Percentiles rank a stretch among this genome's conserved stretches.
Conservation (phyloP, 2,888 invertebrate species). For the Drosophila buzzatii region DNA sequence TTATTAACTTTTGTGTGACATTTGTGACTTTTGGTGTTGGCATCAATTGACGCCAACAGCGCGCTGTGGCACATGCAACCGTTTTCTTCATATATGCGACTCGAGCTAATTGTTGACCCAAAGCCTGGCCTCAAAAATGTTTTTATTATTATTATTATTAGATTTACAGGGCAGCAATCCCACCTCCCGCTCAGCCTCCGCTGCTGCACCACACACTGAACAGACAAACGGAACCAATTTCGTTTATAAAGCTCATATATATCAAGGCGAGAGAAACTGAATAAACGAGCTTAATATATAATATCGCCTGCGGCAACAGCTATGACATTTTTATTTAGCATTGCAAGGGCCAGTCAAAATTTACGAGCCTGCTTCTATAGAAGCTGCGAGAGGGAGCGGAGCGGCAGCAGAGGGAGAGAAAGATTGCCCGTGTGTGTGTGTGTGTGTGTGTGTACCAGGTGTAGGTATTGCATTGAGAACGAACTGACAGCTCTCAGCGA, state of each 20-base stretch:
- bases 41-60: conserved; percentile 66
- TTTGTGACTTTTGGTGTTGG: conserved; percentile 77
- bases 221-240: conserved; percentile 58
- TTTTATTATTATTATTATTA: conserved; percentile 73
- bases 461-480: conserved; percentile 7
- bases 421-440: too few relatives aligned
- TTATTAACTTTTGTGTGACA: conserved; percentile 81
- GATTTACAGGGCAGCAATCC: conserved; percentile 58
- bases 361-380: conserved; percentile 52
- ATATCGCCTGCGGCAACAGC: conserved; percentile 57
- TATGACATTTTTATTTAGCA: conserved; percentile 69
- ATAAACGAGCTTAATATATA: conserved; percentile 52
- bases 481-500: conserved; percentile 11
- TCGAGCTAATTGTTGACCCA: conserved; percentile 71
- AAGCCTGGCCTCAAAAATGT: conserved; percentile 56
- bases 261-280: conserved; percentile 23
- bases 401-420: neutral
- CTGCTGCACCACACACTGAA: neutral
- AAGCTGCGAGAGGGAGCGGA: neutral
- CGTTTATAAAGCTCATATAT: conserved; percentile 38
- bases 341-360: conserved; percentile 57
- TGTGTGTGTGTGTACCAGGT: neutral
- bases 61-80: neutral
- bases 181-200: neutral
- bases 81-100: neutral